Conservation (phyloP, 2,797 vertebrate species). For the Pithecia hirsuta region DNA sequence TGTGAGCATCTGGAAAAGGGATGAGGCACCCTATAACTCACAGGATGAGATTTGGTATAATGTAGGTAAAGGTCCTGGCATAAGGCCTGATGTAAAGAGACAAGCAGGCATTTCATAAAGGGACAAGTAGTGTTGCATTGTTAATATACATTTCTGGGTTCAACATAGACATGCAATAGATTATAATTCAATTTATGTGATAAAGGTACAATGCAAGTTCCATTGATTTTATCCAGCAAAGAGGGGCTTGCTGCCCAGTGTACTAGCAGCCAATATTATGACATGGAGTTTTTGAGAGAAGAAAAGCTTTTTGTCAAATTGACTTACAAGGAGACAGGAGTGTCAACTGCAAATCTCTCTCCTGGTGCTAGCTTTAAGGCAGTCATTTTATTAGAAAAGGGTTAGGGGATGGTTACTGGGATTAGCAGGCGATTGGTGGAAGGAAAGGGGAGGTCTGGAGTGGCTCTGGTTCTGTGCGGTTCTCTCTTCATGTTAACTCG, state of each 20-base stretch:
- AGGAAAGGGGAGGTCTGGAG: not conserved
- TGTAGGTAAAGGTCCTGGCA: fast-evolving
- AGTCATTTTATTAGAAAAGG: not conserved
- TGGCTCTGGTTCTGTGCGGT: not conserved
- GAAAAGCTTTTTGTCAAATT: not conserved
- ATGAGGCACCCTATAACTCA: no score
- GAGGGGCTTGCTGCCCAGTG: not conserved
- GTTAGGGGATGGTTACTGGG: not conserved
- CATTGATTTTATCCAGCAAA: not conserved
- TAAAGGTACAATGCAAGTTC: not conserved
- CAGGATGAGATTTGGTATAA: not conserved
- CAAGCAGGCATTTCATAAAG: not conserved
- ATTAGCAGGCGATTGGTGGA: not conserved
- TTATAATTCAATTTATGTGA: not conserved
- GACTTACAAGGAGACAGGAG: not conserved
- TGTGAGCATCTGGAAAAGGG: not conserved
- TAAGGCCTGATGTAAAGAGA: not conserved
- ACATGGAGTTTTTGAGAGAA: not conserved
- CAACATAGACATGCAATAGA: not conserved
- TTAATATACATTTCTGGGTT: not conserved
- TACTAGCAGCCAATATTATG: not conserved
- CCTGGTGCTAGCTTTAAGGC: not conserved
- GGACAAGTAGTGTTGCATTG: not conserved
- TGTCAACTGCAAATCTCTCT: not conserved
- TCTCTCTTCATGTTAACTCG: not conserved